Base-by-base conservation (phyloP, 92 coral and sea anemone genomes). In the Palythoa grandis region DNA sequence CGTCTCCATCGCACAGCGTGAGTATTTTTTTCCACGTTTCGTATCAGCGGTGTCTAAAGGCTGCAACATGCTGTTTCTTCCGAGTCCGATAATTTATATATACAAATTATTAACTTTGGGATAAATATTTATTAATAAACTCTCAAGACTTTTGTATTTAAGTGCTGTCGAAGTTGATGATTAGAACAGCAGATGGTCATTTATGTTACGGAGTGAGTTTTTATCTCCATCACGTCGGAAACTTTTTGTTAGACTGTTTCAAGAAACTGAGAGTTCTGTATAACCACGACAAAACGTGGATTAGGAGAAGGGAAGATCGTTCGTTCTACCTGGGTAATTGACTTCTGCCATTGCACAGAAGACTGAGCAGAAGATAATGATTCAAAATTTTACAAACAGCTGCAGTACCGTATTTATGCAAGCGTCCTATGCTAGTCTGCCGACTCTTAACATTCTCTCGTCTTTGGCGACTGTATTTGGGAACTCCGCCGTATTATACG, bases 401-500 rank as follows among this genome's bases (percentile, higher is more conserved):
- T 78, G 83, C 71, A 47, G 65, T 56, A 78, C 68, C 8, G 52
- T 38, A 50, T 78, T 78, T 22, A 38, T 38, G 17, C 47, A 39
- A 57, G 40, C 52, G 10, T 58, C 83, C 14, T 78, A 57, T 54
- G 50, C 70, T 17, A 60, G 58, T 37, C 83, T 78, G 17, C 70
- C 83, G 15, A 39, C 22, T 10, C 70, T 78, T 7, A 78, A 78
- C 47, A 38, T 63, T 2, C 1, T 78, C 16, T 78, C 83, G 7
- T 67, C 53, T 85, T 74, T 70, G 69, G 23, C 50, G 7, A 72
- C 79, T 12, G 70, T 52, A 3, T 8, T 70, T 24, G 91, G 82
- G 2, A 88, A 88, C 13, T 57, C 67, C 12, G 70, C 87, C 9
- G 83, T 89, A 48, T 47, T 89, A 3, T 52, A 78, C 23, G 92